Base-by-base conservation (phyloP, 2,113 vertebrate genomes). In the Probosciger aterrimus region DNA sequence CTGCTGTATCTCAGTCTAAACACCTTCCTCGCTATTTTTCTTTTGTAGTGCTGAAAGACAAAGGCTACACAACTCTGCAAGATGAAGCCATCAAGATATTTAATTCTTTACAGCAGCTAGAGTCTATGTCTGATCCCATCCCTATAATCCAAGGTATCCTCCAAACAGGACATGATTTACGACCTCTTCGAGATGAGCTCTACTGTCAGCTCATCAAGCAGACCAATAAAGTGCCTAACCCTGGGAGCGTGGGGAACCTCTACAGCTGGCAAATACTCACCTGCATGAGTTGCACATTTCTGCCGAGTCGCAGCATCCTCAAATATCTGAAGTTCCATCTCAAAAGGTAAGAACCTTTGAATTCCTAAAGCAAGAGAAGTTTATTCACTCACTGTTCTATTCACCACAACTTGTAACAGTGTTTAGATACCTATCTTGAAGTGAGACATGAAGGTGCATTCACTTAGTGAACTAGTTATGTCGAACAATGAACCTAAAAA, bases 171-270 rank as follows among this genome's bases (percentile, higher is more conserved):
- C 99, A 99, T 24, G 99, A 99, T 97, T 98, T 99, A 28, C 97
- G 98, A 43, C 98, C 98, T 1, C 98, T 99, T 74, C 98, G 99
- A 37, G 99, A 99, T 57, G 99, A 99, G 96, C 98, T 99, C 35
- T 99, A 99, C 97, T 99, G 99, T 83, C 99, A 99, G 97, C 99
- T 99, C 67, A 97, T 99, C 96, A 99, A 99, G 62, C 99, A 99
- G 98, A 99, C 99, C 37, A 98, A 97, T 17, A 97, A 98, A 50
- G 98, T 98, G 46, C 98, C 98, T 6, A 98, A 98, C 23, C 98
- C 99, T 1, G 98, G 98, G 35, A 97, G 98, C 0, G 73, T 82
- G 4, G 98, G 98, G 18, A 98, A 99, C 98, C 98, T 99, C 17
- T 98, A 98, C 55, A 98, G 97, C 77, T 99, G 99, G 99, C 98